Evolutionary conservation across 92 coral and sea anemone species (phyloP), one percentile per base, ranked within the genome.

Genomic region (Muricea muricata): DNA sequence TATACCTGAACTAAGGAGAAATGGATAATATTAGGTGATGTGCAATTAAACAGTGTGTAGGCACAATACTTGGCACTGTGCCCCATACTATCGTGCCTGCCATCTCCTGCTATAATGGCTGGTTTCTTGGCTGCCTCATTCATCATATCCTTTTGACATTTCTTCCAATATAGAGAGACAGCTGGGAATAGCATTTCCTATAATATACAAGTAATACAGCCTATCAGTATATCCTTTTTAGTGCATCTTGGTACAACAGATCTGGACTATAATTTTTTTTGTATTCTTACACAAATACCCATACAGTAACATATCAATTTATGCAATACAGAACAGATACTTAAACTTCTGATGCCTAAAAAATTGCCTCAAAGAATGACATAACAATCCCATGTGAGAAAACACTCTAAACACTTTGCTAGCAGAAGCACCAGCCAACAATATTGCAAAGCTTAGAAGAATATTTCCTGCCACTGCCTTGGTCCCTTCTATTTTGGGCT

Each of bases 21-120:
- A 15, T 61, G 70, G 70, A 61, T 61, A 7, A 61, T 61, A 25
- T 61, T 61, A 7, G 70, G 70, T 2, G 37, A 4, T 61, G 13
- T n/a, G n/a, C n/a, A n/a, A n/a, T n/a, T n/a, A n/a, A n/a, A n/a
- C n/a, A n/a, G n/a, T n/a, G n/a, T n/a, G n/a, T n/a, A n/a, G n/a
- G n/a, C n/a, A n/a, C n/a, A n/a, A n/a, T n/a, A n/a, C n/a, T n/a
- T n/a, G n/a, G 70, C 70, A 61, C 70, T 61, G 75, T 68, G 75
- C 42, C 75, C 75, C 75, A 68, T 68, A 13, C 42, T 29, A 35
- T 68, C 75, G 29, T 68, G 75, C 46, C 75, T 68, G 25, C 75
- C 75, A 34, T 68, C 75, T 68, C 75, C 75, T 6, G 75, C 75
- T 29, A 68, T 14, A n/a, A 68, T 25, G 13, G 24, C 8, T 29